phyloP scores from a whole-genome alignment of 2,888 invertebrate genomes.

The Sphinx pinastri region DNA sequence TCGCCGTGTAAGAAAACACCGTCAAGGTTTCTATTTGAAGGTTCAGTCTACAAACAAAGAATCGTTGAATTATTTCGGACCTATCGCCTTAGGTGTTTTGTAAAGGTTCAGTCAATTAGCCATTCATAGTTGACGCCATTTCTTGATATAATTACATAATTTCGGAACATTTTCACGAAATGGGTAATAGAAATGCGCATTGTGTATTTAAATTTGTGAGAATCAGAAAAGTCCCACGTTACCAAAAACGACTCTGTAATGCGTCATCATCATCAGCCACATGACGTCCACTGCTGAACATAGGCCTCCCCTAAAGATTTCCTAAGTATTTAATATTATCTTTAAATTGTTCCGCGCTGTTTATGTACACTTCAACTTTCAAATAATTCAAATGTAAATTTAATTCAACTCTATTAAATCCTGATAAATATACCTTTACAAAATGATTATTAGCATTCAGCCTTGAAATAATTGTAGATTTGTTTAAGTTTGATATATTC shows the following conservation, averaged over 20 bases:
- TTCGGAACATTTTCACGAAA: constrained; percentile 19
- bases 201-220: constrained; percentile 35
- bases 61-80: constrained; percentile 43
- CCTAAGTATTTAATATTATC: background rate
- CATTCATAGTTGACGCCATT: constrained; percentile 3
- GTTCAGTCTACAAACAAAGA: constrained; percentile 42
- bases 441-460: no score
- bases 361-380: background rate
- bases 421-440: no score
- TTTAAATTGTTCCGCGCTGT: background rate
- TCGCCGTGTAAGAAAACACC: constrained; percentile 35
- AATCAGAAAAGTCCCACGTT: constrained; percentile 47
- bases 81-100: constrained; percentile 45
- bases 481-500: no score
- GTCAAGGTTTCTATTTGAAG: constrained; percentile 47
- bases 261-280: no score
- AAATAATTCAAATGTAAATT: background rate
- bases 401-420: no score
- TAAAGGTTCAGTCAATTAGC: constrained; percentile 48
- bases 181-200: constrained; percentile 9
- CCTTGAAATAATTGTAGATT: no score
- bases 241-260: constrained; percentile 42
- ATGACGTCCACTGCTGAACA: no score
- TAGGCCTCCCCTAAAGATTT: no score
- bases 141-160: constrained; percentile 15